phyloP scores from a whole-genome alignment of 2,888 invertebrate species.

The Pherbina coryleti region DNA sequence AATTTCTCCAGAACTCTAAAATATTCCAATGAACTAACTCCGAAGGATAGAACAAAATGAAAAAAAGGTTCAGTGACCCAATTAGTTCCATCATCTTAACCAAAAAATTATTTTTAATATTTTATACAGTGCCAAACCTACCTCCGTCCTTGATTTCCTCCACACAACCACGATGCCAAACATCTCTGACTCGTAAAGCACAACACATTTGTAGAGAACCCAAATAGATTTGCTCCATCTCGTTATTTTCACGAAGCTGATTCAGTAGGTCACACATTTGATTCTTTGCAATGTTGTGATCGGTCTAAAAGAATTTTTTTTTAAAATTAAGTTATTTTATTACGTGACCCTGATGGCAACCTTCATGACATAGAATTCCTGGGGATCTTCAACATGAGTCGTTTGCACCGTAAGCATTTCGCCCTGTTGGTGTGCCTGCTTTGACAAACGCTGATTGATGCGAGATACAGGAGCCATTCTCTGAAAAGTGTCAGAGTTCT shows the following conservation, averaged over 20 bases:
- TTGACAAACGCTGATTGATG: constrained; percentile 51
- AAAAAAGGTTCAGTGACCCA: too few species aligned
- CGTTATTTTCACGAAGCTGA: constrained; percentile 41
- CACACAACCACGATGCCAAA: constrained; percentile 63
- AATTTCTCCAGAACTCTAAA: too few species aligned
- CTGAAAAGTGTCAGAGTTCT: constrained; percentile 33
- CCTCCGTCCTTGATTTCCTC: constrained; percentile 56
- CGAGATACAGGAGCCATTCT: constrained; percentile 47
- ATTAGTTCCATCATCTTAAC: too few species aligned
- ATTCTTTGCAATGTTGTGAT: constrained; percentile 45
- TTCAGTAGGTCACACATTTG: constrained; percentile 51
- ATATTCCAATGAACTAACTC: too few species aligned
- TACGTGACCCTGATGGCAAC: constrained; percentile 57
- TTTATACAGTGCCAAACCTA: constrained; percentile 43
- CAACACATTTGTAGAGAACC: constrained; percentile 59
- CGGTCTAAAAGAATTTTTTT: constrained; percentile 45
- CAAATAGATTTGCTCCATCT: constrained; percentile 57
- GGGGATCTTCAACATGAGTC: constrained; percentile 75
- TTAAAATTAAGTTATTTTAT: neutral
- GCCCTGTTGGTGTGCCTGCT: constrained; percentile 49
- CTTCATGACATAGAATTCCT: constrained; percentile 77
- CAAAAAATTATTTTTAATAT: too few species aligned
- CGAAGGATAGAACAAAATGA: too few species aligned
- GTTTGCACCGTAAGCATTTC: constrained; percentile 71
- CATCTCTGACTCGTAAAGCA: constrained; percentile 51